Percentiles rank a stretch among this genome's conserved stretches.
phyloP scores from a whole-genome alignment of 53 echinoderm and acorn worm species.

The Henricia sp. region DNA sequence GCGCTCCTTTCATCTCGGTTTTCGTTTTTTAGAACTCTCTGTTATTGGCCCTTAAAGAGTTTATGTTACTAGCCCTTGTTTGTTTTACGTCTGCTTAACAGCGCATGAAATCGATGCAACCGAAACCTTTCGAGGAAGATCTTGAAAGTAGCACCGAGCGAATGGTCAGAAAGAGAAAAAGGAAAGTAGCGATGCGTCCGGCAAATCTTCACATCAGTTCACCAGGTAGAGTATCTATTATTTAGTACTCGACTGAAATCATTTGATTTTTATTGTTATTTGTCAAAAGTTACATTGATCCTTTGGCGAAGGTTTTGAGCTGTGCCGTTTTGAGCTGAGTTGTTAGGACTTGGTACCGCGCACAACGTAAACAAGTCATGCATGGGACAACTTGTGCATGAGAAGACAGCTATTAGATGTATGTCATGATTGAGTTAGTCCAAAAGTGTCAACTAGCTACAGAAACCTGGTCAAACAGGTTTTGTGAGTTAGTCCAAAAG shows the following conservation, averaged over 20 bases:
- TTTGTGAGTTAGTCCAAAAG: too few relatives aligned
- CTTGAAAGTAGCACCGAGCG: conserved; percentile 71
- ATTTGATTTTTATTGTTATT: too few relatives aligned
- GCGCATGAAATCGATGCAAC: conserved; percentile 92
- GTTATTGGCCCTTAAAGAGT: background rate
- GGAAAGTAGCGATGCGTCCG: conserved; percentile 22
- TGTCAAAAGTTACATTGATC: too few relatives aligned
- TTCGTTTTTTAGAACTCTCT: background rate
- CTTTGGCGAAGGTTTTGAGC: too few relatives aligned
- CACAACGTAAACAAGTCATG: too few relatives aligned
- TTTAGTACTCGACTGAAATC: background rate
- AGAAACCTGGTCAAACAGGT: too few relatives aligned
- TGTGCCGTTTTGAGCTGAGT: too few relatives aligned
- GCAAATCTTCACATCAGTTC: conserved; percentile 3
- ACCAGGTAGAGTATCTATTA: conserved; percentile 35
- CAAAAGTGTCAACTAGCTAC: too few relatives aligned
- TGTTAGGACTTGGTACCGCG: too few relatives aligned
- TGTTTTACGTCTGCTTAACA: background rate
- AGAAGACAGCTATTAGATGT: too few relatives aligned
- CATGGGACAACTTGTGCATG: too few relatives aligned
- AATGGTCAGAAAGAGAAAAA: conserved; percentile 66
- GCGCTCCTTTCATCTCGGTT: background rate
- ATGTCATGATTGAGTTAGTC: too few relatives aligned
- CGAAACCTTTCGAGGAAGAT: conserved; percentile 86
- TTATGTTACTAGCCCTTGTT: background rate